Conservation (phyloP, 2,113 vertebrate genomes). For the Malurus elegans region DNA sequence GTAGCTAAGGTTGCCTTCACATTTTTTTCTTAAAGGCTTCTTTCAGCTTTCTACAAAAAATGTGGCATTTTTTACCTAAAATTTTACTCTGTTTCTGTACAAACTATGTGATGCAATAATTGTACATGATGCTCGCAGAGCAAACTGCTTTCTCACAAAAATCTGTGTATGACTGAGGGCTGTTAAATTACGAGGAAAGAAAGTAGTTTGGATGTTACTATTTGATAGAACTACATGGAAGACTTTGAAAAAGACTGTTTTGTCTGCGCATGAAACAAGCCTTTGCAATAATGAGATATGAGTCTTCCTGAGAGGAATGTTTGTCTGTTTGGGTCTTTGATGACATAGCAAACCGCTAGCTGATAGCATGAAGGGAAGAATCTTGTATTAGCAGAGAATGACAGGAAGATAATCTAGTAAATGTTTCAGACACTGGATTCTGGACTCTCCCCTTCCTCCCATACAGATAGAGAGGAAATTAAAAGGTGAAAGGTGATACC, state of each 20-base stretch:
- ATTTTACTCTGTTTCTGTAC: neutral
- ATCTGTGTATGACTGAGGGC: neutral
- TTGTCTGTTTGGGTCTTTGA: constrained; percentile 3
- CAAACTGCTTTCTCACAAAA: neutral
- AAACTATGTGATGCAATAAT: neutral
- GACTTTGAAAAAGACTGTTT: neutral
- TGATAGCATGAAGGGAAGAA: constrained; percentile 7
- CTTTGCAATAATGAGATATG: neutral
- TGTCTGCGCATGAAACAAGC: neutral
- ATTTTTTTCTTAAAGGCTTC: neutral
- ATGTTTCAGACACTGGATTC: neutral
- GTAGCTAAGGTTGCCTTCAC: neutral
- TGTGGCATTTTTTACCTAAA: neutral
- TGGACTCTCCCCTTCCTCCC: constrained; percentile 20
- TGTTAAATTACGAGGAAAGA: neutral
- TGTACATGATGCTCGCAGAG: neutral
- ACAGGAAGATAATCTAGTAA: constrained; percentile 7
- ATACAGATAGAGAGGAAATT: constrained; percentile 40
- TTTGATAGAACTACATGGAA: neutral
- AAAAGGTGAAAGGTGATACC: constrained; percentile 18
- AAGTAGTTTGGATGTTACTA: neutral
- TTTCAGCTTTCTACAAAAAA: neutral
- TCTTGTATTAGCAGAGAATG: constrained; percentile 8
- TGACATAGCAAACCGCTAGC: constrained; percentile 14
- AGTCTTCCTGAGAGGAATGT: constrained; percentile 3